These are phyloP conservation scores for Sceloporus undulatus DNA, from an alignment of 2,113 vertebrate genomes.

Conservation along the genomic window DNA sequence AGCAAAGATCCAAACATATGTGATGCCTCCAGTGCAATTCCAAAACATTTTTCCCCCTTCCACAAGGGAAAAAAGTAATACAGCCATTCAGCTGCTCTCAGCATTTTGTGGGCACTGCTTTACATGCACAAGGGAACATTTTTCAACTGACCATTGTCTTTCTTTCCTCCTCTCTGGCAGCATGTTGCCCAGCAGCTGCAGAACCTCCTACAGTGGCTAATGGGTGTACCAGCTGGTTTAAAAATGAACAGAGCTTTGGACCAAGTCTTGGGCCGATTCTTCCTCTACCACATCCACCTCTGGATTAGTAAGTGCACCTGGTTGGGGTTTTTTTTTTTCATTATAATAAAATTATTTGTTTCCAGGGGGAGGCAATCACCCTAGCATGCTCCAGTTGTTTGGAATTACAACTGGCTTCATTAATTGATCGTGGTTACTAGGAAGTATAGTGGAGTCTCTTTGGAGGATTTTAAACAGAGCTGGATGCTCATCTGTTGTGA, in stretches of 20 bases:
- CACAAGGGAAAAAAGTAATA: neutral
- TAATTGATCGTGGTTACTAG: neutral
- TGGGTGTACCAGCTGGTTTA: constrained; percentile 96
- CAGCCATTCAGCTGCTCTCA: neutral
- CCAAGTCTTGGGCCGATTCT: constrained; percentile 95
- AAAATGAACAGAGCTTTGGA: constrained; percentile 98
- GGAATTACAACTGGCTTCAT: no score
- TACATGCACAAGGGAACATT: neutral
- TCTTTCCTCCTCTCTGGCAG: constrained; percentile 70
- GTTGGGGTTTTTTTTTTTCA: neutral
- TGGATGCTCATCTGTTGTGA: no score
- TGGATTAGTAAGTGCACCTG: constrained; percentile 93
- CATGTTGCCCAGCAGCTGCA: constrained; percentile 90
- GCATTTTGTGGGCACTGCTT: fast-evolving
- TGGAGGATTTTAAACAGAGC: no score
- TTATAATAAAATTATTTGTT: neutral
- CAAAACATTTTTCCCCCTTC: neutral
- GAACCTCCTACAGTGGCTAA: constrained; percentile 94
- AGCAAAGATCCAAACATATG: neutral
- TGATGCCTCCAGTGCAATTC: neutral
- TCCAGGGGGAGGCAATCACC: neutral
- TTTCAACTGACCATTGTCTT: neutral
- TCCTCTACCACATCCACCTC: constrained; percentile 98
- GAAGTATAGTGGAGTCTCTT: neutral
- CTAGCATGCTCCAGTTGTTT: neutral